These are phyloP conservation scores for Copsychus sechellarum DNA, from an alignment of 2,113 vertebrate genomes.

Conservation along the genomic window DNA sequence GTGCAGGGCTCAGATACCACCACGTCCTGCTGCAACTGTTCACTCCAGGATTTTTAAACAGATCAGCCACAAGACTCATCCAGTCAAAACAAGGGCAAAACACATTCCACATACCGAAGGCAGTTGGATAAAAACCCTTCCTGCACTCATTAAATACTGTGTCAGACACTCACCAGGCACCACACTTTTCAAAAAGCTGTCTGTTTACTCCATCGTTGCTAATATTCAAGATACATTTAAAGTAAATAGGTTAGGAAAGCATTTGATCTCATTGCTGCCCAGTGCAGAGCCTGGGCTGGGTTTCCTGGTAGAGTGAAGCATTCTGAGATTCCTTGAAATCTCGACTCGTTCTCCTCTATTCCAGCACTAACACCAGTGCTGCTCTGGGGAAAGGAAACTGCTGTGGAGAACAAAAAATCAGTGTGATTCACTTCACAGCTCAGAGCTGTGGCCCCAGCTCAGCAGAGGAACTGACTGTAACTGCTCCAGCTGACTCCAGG, in stretches of 20 bases:
- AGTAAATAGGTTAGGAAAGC: constrained; percentile 50
- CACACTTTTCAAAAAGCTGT: background rate
- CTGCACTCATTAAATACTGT: constrained; percentile 1
- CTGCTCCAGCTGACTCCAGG: background rate
- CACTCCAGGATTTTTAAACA: background rate
- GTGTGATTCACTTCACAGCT: background rate
- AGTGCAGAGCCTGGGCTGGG: background rate
- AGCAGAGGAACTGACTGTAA: background rate
- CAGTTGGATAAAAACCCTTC: constrained; percentile 14
- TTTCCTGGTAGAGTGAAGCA: constrained; percentile 1
- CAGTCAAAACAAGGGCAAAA: constrained; percentile 51
- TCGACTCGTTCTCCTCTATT: rapidly evolving
- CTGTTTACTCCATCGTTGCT: constrained; percentile 34
- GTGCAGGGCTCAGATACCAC: background rate
- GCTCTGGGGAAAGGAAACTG: background rate
- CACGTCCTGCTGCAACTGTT: background rate
- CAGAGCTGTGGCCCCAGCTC: rapidly evolving
- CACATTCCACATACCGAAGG: background rate
- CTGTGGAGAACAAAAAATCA: background rate
- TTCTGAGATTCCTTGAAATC: constrained; percentile 27
- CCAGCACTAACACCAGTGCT: background rate
- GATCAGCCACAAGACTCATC: constrained; percentile 7
- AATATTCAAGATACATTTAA: constrained; percentile 50
- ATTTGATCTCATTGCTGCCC: constrained; percentile 40
- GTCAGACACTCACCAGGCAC: constrained; percentile 47